Evolutionary conservation across 2,888 invertebrate species (phyloP), one percentile per base, ranked within the genome.

Genomic region (Lasioglossum leucozonium): DNA sequence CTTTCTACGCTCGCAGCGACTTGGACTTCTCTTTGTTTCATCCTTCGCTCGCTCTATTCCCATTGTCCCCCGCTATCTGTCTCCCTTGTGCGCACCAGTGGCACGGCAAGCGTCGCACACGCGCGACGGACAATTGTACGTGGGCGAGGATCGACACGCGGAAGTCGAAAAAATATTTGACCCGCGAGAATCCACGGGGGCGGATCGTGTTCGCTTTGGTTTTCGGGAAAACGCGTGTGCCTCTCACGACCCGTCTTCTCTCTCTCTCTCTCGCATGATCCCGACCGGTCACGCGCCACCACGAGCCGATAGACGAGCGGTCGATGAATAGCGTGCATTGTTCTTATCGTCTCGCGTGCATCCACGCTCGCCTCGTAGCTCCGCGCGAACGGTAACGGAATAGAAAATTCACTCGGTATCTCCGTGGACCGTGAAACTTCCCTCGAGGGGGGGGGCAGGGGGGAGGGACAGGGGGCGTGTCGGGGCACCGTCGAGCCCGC

Each of bases 271-370:
- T n/a, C 55, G 4, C 58, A n/a, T 58, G 40, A 80, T 37, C 37
- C 83, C 78, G 80, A 77, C 73, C 72, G 78, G 74, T 83, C 86
- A 72, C 81, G 74, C 74, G 69, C 78, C 72, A 34, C 8, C 34
- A 3, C 80, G 72, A 73, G 74, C 77, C 81, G 80, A 81, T 79
- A 71, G 72, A 22, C 67, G 26, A 34, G 75, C 34, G 72, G 2
- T 10, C 65, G 72, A 89, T 88, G 87, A 89, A 90, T 89, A 90
- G 79, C 62, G 69, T 62, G 80, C 90, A 83, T 88, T 86, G 88
- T 88, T 86, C 84, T 78, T 80, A 73, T 77, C 72, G 86, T 79
- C 81, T 67, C 85, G 83, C 77, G 73, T 82, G 82, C 82, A 65
- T 65, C 30, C 34, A 16, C 85, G 85, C 40, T 40, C 3, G 6